Base-by-base conservation (phyloP, 35 echinoderm and acorn worm species). In the Hemicentrotus pulcherrimus region DNA sequence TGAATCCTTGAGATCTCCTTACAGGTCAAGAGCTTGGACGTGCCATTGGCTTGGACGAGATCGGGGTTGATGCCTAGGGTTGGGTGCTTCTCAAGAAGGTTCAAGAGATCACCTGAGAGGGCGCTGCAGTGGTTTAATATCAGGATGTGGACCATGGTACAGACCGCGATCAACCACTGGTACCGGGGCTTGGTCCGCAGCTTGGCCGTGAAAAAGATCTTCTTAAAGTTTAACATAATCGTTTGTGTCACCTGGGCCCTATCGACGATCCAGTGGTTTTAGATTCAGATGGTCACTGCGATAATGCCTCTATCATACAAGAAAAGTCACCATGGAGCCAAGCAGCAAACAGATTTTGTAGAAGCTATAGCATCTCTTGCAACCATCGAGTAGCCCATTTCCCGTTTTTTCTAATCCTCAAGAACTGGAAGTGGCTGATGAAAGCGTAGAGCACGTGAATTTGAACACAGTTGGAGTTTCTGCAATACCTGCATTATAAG, bases 101-200 rank as follows among this genome's bases (percentile, higher is more conserved):
- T 31, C 2, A 45, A 32, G 9, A 46, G 88, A 47, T n/a, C 14
- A 18, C 88, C 88, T 2, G 32, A 45, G 32, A 90, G 19, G 88
- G 31, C 88, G n/a, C 88, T 90, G 32, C 88, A 90, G 46, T 90
- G 88, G 88, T 90, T 90, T 32, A 45, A 33, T 5, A 90, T 90
- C 30, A 90, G 31, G 4, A 90, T 47, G 88, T 45, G 19, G 32
- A 90, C 88, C 19, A 41, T 16, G 32, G 46, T 90, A 28, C 46
- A 90, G 32, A 90, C 46, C 2, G 88, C 88, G 15, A 47, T 90
- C 18, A 90, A 14, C 88, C 88, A 90, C 12, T 47, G 88, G 19
- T 16, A 33, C 4, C 88, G 12, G 88, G 88, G 32, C 31, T 18
- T 47, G 32, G 88, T 90, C 88, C 46, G 19, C 46, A 33, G 13